These are phyloP conservation scores for Arenaria interpres DNA, from an alignment of 2,113 vertebrate genomes.

Conservation along the genomic window DNA sequence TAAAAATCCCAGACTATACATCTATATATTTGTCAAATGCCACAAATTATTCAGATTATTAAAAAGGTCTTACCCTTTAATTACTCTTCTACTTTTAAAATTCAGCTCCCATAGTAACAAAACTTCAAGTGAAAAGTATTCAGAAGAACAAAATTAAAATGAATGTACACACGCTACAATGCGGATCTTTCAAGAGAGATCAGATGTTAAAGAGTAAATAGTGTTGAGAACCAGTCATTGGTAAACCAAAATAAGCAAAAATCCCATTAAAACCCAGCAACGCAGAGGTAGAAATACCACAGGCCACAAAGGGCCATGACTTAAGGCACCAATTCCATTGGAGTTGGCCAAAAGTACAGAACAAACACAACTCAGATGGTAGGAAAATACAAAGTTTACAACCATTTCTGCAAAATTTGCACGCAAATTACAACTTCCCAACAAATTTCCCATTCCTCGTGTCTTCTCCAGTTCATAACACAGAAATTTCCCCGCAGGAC, in stretches of 20 bases:
- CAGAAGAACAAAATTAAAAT: not conserved
- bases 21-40: constrained; percentile 40
- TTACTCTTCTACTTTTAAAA: constrained; percentile 39
- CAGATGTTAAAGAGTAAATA: not conserved
- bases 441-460: not conserved
- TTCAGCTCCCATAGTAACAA: constrained; percentile 39
- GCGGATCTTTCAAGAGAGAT: not conserved
- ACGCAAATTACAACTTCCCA: not conserved
- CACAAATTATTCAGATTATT: constrained; percentile 45
- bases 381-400: not conserved
- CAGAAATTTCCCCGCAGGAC: not conserved
- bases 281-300: not conserved
- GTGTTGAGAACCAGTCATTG: not conserved
- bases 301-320: not conserved
- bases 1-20: constrained; percentile 2
- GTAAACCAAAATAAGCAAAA: not conserved
- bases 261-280: not conserved
- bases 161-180: not conserved
- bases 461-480: not conserved
- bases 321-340: not conserved
- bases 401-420: not conserved
- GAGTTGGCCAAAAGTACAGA: not conserved
- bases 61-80: constrained; percentile 44
- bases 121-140: not conserved
- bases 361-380: not conserved